Percentiles rank a stretch among this genome's conserved stretches.
These are phyloP conservation scores for Plumapathes pennacea DNA, from an alignment of 92 coral and sea anemone species.

Conservation along the genomic window DNA sequence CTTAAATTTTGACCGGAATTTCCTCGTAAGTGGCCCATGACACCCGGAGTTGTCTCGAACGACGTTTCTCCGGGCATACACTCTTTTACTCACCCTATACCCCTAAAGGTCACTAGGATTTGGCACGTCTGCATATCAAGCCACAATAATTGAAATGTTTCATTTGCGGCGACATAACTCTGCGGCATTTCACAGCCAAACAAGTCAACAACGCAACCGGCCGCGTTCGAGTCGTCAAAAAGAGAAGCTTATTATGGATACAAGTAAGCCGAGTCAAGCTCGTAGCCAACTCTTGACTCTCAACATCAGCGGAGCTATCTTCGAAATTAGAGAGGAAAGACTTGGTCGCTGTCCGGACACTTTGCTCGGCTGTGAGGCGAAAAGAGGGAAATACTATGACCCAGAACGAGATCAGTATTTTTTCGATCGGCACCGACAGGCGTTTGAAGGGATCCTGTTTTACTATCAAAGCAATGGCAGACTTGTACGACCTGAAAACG, in stretches of 20 bases:
- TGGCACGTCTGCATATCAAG: too few relatives aligned
- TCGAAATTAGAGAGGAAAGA: constrained; percentile 57
- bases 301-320: constrained; percentile 81
- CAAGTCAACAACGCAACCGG: too few relatives aligned
- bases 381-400: constrained; percentile 67
- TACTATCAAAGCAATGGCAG: constrained; percentile 86
- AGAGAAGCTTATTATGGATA: constrained; percentile 17
- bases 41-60: too few relatives aligned
- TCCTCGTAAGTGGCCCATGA: too few relatives aligned
- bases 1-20: too few relatives aligned
- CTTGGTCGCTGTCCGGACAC: constrained; percentile 72
- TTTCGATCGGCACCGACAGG: constrained; percentile 90
- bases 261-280: neutral
- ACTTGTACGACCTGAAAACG: constrained; percentile 73
- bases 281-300: constrained; percentile 39
- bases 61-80: too few relatives aligned
- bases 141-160: too few relatives aligned
- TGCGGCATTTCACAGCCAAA: too few relatives aligned
- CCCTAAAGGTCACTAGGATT: too few relatives aligned
- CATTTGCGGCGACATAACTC: too few relatives aligned
- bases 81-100: too few relatives aligned
- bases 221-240: too few relatives aligned
- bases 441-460: constrained; percentile 82
- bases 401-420: constrained; percentile 61
- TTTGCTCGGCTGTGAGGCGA: constrained; percentile 65